Conservation (phyloP, 2,888 invertebrate genomes). For the Caenorhabditis macrosperma region DNA sequence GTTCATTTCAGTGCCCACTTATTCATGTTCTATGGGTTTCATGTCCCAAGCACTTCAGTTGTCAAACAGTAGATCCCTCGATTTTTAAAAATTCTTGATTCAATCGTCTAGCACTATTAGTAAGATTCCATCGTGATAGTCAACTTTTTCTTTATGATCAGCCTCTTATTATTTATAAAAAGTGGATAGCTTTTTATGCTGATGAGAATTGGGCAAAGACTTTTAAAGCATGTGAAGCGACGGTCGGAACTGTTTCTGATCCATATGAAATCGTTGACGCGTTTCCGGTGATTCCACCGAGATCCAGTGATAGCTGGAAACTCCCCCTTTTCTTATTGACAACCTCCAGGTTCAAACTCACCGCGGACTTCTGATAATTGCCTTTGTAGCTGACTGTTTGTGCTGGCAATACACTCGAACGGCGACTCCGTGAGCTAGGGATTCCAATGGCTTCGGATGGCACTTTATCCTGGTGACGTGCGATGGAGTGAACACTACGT, state of each 20-base stretch:
- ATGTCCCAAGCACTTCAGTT: too few species aligned
- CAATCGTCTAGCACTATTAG: too few species aligned
- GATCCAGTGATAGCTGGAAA: conserved; percentile 77
- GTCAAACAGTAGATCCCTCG: too few species aligned
- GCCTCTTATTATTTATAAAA: background rate
- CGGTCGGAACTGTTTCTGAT: conserved; percentile 66
- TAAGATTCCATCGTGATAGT: too few species aligned
- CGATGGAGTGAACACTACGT: conserved; percentile 75
- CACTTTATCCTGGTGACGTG: conserved; percentile 70
- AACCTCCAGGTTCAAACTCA: conserved; percentile 13
- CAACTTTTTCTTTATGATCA: too few species aligned
- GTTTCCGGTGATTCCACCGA: conserved; percentile 64
- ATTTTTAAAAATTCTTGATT: too few species aligned
- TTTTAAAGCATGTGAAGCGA: conserved; percentile 70
- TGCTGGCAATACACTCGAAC: conserved; percentile 68
- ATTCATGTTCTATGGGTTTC: conserved; percentile 39
- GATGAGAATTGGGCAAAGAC: background rate
- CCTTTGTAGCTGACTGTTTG: conserved; percentile 68
- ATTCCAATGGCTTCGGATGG: conserved; percentile 77
- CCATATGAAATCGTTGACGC: conserved; percentile 64
- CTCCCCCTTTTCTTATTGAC: background rate
- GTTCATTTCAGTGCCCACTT: background rate
- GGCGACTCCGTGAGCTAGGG: conserved; percentile 74
- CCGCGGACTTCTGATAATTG: conserved; percentile 69
- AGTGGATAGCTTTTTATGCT: background rate